A percentile compares a stretch with the other conserved stretches of the same genome.
phyloP scores from a whole-genome alignment of 1,140 invertebrate species.

The Ctenoplectra terminalis region DNA sequence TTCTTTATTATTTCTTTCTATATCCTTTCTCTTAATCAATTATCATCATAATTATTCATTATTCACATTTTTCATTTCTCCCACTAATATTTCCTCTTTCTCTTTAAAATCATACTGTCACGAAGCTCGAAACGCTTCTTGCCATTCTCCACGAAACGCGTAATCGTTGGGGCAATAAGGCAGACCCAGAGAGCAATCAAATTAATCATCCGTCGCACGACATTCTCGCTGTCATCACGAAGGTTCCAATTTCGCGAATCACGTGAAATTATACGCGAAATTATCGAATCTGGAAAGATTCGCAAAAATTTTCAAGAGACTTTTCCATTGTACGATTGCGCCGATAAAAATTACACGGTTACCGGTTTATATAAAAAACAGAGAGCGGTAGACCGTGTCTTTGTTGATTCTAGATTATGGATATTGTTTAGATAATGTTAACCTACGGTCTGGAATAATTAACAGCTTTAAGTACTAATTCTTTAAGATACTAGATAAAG shows the following conservation, averaged over 20 bases:
- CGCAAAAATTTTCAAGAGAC: too few species aligned
- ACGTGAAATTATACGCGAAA: background rate
- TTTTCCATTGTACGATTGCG: too few species aligned
- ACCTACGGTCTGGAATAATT: conserved; percentile 7
- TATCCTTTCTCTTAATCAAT: too few species aligned
- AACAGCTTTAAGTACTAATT: conserved; percentile 26
- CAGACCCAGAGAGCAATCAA: background rate
- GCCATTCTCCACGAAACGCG: background rate
- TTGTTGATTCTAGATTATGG: conserved; percentile 18
- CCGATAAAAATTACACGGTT: background rate
- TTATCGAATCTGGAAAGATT: background rate
- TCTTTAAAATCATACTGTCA: too few species aligned
- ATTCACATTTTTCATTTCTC: too few species aligned
- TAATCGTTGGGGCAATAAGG: background rate
- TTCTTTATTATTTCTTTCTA: too few species aligned
- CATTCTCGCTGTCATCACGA: background rate
- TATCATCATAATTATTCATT: too few species aligned
- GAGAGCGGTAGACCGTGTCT: background rate
- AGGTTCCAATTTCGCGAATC: background rate
- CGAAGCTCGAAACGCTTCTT: background rate
- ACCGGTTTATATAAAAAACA: background rate
- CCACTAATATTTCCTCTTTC: too few species aligned
- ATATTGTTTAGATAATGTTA: conserved; percentile 18
- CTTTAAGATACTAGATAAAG: conserved; percentile 35
- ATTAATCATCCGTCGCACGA: conserved; percentile 21